Conservation (phyloP, 2,888 invertebrate species). For the Drosophila neotestacea region DNA sequence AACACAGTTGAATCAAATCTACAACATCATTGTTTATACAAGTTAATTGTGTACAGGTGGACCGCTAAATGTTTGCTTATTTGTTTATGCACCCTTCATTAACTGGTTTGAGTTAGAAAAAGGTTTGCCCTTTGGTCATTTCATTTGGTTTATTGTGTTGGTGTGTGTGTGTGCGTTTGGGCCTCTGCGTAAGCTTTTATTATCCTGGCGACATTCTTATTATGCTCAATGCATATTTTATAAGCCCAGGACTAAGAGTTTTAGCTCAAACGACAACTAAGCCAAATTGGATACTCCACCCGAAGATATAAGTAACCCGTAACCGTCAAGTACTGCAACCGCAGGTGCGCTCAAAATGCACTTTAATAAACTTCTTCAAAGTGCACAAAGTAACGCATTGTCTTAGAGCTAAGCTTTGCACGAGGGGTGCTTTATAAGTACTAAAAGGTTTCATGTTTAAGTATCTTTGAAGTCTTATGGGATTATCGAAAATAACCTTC, state of each 20-base stretch:
- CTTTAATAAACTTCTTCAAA: constrained; percentile 68
- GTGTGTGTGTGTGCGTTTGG: constrained; percentile 5
- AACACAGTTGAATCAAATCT: constrained; percentile 55
- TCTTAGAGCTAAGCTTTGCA: constrained; percentile 21
- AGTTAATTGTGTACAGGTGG: constrained; percentile 66
- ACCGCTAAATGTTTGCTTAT: constrained; percentile 54
- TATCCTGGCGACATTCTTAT: constrained; percentile 57
- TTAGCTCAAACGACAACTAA: constrained; percentile 45
- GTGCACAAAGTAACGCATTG: constrained; percentile 46
- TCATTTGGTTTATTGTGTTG: neutral
- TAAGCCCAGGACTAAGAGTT: constrained; percentile 48
- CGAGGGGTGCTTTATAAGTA: constrained; percentile 11
- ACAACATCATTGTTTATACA: constrained; percentile 48
- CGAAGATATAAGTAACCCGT: constrained; percentile 6
- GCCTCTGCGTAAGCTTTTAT: constrained; percentile 27
- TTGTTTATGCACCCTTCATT: constrained; percentile 59
- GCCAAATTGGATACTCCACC: constrained; percentile 46
- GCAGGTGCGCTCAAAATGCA: constrained; percentile 67
- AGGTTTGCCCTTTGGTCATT: constrained; percentile 31
- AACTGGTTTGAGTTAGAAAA: constrained; percentile 37
- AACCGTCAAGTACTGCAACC: constrained; percentile 38
- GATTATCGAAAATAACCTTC: no score
- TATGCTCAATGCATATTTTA: constrained; percentile 64
- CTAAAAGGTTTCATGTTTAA: no score
- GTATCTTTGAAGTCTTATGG: no score